Conservation (phyloP, 2,797 vertebrate genomes). For the Intellagama lesueurii region DNA sequence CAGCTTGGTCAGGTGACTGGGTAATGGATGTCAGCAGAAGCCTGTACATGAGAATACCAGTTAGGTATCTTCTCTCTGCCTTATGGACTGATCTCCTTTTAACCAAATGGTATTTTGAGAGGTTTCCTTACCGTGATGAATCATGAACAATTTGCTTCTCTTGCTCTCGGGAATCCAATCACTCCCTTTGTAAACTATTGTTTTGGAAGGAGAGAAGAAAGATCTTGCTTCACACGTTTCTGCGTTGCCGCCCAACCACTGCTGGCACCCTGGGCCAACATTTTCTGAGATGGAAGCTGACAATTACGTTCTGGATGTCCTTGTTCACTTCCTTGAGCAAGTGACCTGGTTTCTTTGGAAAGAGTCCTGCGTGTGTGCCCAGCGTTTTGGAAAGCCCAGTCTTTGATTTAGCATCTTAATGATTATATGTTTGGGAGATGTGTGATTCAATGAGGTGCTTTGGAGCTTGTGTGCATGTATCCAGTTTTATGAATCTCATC, state of each 20-base stretch:
- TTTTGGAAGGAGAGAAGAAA: neutral
- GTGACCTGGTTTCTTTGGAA: conserved; percentile 1
- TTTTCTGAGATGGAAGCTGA: neutral
- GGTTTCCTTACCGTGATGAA: rapidly evolving
- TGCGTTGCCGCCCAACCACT: neutral
- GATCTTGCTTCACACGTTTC: rapidly evolving
- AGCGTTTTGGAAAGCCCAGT: neutral
- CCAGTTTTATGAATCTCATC: too few species aligned
- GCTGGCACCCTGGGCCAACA: neutral
- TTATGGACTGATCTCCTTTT: neutral
- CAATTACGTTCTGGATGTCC: neutral
- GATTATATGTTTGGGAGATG: neutral
- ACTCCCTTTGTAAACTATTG: too few species aligned
- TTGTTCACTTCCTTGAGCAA: conserved; percentile 2
- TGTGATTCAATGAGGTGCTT: neutral
- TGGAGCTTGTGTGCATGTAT: neutral
- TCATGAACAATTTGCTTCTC: neutral
- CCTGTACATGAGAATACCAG: conserved; percentile 10
- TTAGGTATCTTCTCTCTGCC: neutral
- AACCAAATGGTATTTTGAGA: neutral
- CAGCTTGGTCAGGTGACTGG: conserved; percentile 9
- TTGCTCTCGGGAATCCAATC: neutral
- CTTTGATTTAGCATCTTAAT: neutral
- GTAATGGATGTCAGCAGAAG: conserved; percentile 22
- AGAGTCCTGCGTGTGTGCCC: too few species aligned